Percentiles rank a stretch among this genome's conserved stretches.
Conservation (phyloP, 2,888 invertebrate genomes). For the Idaea aversata region DNA sequence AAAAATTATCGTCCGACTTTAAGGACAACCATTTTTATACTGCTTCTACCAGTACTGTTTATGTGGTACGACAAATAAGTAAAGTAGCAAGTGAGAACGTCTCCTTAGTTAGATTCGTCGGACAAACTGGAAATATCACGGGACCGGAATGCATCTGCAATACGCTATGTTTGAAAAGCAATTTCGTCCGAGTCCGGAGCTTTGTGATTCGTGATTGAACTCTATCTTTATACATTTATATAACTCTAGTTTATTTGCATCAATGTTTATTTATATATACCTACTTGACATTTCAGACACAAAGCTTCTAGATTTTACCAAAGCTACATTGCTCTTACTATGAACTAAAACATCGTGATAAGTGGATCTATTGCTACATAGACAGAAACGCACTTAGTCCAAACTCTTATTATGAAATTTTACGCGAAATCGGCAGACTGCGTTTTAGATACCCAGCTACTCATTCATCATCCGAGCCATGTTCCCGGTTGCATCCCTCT, state of each 20-base stretch:
- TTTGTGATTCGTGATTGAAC: conserved; percentile 24
- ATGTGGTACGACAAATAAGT: background rate
- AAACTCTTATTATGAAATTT: too few relatives aligned
- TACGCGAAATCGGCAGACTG: too few relatives aligned
- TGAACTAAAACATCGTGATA: too few relatives aligned
- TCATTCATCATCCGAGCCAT: too few relatives aligned
- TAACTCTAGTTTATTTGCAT: conserved; percentile 7
- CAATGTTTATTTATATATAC: conserved; percentile 11
- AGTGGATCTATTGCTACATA: too few relatives aligned
- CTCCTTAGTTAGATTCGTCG: conserved; percentile 6
- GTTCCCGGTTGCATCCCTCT: too few relatives aligned
- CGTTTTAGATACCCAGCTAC: too few relatives aligned
- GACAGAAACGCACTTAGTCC: too few relatives aligned
- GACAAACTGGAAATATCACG: conserved; percentile 31
- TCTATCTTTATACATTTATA: conserved; percentile 17
- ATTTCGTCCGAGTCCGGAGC: conserved; percentile 36
- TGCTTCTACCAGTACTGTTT: too few relatives aligned
- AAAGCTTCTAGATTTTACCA: background rate
- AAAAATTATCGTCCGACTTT: too few relatives aligned
- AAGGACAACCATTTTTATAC: too few relatives aligned
- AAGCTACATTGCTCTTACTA: too few relatives aligned
- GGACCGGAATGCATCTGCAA: conserved; percentile 24
- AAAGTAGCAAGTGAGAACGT: background rate
- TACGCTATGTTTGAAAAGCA: conserved; percentile 36
- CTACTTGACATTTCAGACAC: background rate